phyloP scores from a whole-genome alignment of 2,888 invertebrate genomes.

The Fabriciana adippe region DNA sequence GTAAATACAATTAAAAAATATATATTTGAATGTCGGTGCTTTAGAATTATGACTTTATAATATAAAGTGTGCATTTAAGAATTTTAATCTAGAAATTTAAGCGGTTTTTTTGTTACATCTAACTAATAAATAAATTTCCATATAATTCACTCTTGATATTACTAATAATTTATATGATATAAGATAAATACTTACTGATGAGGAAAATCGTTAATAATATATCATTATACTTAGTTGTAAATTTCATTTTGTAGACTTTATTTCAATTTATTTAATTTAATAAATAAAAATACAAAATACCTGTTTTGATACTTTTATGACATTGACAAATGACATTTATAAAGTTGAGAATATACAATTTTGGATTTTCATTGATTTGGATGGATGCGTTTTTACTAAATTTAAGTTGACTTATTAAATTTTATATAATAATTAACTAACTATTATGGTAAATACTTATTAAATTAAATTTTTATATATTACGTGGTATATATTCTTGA shows the following conservation, averaged over 20 bases:
- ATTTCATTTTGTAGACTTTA: conserved; percentile 6
- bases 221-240: neutral
- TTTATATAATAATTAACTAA: too few relatives aligned
- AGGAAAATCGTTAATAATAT: conserved; percentile 14
- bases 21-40: too few relatives aligned
- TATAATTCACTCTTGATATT: neutral
- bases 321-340: conserved; percentile 12
- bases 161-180: neutral
- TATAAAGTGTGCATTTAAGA: neutral
- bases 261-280: neutral
- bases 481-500: too few relatives aligned
- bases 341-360: neutral
- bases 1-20: too few relatives aligned
- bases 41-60: neutral
- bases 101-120: neutral
- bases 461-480: too few relatives aligned
- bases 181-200: conserved; percentile 15
- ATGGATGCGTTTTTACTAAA: neutral
- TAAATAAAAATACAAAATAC: conserved; percentile 14
- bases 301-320: conserved; percentile 3
- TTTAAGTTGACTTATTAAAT: too few relatives aligned
- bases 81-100: conserved; percentile 2
- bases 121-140: conserved; percentile 10
- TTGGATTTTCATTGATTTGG: neutral
- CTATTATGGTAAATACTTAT: too few relatives aligned